Conservation (phyloP, 1,140 invertebrate species). For the Gonatopus flavifemur region DNA sequence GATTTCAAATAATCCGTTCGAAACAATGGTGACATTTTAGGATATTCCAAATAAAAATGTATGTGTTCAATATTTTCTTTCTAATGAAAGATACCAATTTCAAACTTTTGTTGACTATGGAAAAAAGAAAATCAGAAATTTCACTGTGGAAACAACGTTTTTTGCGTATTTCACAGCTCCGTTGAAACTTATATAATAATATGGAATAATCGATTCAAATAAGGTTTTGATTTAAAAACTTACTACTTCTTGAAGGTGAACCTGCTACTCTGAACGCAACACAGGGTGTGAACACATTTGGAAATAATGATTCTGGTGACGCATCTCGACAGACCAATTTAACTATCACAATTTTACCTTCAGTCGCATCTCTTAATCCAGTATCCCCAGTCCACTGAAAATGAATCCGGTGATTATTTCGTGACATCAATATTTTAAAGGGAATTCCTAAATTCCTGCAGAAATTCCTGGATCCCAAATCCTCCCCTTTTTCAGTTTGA, state of each 20-base stretch:
- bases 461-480: no score
- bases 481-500: no score
- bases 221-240: conserved; percentile 35
- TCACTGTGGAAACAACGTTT: no score
- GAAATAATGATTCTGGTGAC: conserved; percentile 55
- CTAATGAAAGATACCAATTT: no score
- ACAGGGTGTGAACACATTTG: conserved; percentile 75
- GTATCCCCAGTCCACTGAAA: conserved; percentile 81
- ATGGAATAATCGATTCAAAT: neutral
- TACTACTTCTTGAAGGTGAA: conserved; percentile 73
- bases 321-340: conserved; percentile 79
- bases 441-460: no score
- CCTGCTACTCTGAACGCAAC: conserved; percentile 83
- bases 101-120: no score
- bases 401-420: conserved; percentile 22
- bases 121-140: conserved; percentile 6
- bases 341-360: conserved; percentile 77
- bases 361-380: conserved; percentile 69
- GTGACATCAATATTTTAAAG: no score
- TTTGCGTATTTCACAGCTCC: no score
- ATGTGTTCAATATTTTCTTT: no score
- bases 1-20: no score
- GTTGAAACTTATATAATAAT: neutral
- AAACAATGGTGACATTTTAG: no score
- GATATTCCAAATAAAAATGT: no score